Evolutionary conservation across 2,888 invertebrate species (phyloP), one percentile per base, ranked within the genome.

Genomic region (Noctua janthe): DNA sequence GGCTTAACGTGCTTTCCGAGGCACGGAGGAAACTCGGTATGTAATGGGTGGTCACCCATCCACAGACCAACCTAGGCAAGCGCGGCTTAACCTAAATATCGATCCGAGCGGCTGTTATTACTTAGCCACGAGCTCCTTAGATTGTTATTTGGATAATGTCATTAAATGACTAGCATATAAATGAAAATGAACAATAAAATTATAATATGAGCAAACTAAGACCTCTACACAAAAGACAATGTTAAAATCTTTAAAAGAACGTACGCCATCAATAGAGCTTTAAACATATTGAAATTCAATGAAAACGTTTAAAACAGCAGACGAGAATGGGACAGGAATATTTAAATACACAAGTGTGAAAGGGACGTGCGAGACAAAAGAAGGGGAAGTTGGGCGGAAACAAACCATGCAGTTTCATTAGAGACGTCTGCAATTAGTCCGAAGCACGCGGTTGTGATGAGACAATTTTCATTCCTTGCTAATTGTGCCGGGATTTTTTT

Each of bases 321-420:
- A 86, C 71, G 10, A 29, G 23, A 80, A 39, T 10, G 74, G 72
- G 82, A 85, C 39, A 67, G 73, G 35, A 59, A 70, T 73, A 87
- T 59, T 23, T 43, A 54, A 29, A 54, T 23, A 59, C 62, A 35
- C 56, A 54, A 72, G 83, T 71, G 84, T n/a, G 81, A 90, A 78
- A 78, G 86, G 79, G 87, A 86, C 20, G 72, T 79, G 71, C 20
- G 13, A 81, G 83, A 91, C 88, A 92, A 92, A 90, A 86, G 88
- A 77, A 86, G 76, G 81, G 90, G 89, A 91, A 90, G 90, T 90
- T 89, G 88, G 90, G 85, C 88, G 92, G 91, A 91, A 92, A 91
- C 91, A 90, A 91, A 90, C 90, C 90, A 89, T 91, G 91, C 91
- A 92, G 91, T 92, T 91, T 92, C 90, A 91, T 92, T 93, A 91